Conservation (phyloP, 2,888 invertebrate species). For the Pterostichus niger region DNA sequence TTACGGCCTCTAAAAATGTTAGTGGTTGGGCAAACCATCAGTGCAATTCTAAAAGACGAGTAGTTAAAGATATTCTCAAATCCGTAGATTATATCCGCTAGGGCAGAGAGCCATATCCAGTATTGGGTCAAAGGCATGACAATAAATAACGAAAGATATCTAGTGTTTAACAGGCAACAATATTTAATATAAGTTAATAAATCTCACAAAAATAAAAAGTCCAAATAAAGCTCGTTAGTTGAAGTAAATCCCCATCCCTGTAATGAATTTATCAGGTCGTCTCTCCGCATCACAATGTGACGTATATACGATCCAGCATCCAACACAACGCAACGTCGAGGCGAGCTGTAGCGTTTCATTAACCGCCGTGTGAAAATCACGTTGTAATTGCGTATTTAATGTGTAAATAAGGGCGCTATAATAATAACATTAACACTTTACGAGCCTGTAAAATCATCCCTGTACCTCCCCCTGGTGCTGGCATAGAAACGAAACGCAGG, state of each 20-base stretch:
- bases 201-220: background rate
- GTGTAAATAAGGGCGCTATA: conserved; percentile 57
- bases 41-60: too few relatives aligned
- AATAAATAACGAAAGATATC: too few relatives aligned
- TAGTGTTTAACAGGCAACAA: background rate
- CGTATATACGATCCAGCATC: background rate
- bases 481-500: background rate
- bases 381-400: conserved; percentile 58
- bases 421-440: conserved; percentile 57
- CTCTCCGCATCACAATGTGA: too few relatives aligned
- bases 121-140: too few relatives aligned
- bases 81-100: too few relatives aligned
- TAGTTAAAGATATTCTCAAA: too few relatives aligned
- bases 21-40: too few relatives aligned
- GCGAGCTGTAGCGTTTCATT: conserved; percentile 29
- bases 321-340: background rate
- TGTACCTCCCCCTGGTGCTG: background rate
- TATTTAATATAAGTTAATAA: background rate
- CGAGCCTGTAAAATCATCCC: conserved; percentile 41
- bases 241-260: background rate
- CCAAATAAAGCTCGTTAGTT: conserved; percentile 26
- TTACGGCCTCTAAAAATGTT: too few relatives aligned
- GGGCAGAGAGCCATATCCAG: too few relatives aligned
- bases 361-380: conserved; percentile 42
- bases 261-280: conserved; percentile 37